These are phyloP conservation scores for Drosophila tanythrix DNA, from an alignment of 2,888 invertebrate species.

Conservation along the genomic window DNA sequence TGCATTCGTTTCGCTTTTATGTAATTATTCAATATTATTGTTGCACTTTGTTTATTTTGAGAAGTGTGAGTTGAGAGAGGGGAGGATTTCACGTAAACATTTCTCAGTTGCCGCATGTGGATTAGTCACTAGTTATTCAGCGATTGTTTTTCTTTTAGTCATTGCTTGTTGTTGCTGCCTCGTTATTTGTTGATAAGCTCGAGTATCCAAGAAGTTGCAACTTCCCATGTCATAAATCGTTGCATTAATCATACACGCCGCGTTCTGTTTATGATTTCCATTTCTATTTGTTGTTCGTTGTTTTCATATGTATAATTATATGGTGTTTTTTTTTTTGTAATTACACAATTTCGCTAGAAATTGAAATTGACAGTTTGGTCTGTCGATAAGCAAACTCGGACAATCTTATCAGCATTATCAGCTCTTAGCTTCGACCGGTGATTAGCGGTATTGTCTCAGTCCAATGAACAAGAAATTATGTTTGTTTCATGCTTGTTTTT, in stretches of 20 bases:
- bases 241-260: slow-evolving; percentile 4
- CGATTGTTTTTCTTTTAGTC: slow-evolving; percentile 4
- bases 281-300: background rate
- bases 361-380: slow-evolving; percentile 10
- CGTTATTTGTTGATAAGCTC: slow-evolving; percentile 41
- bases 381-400: slow-evolving; percentile 6
- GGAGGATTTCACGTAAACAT: slow-evolving; percentile 15
- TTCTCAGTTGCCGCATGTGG: background rate
- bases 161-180: background rate
- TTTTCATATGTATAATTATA: slow-evolving; percentile 11
- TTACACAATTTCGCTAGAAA: slow-evolving; percentile 54
- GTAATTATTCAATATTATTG: background rate
- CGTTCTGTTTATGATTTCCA: background rate
- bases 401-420: slow-evolving; percentile 58
- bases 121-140: slow-evolving; percentile 38
- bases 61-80: background rate
- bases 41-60: background rate
- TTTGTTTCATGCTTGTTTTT: too few relatives aligned
- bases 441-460: slow-evolving; percentile 3
- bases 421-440: slow-evolving; percentile 7
- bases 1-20: slow-evolving; percentile 17
- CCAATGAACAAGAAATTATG: background rate
- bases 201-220: slow-evolving; percentile 18
- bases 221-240: background rate
- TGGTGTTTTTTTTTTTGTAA: slow-evolving; percentile 11